phyloP scores from a whole-genome alignment of 2,797 vertebrate genomes.

The Micromesistius poutassou region DNA sequence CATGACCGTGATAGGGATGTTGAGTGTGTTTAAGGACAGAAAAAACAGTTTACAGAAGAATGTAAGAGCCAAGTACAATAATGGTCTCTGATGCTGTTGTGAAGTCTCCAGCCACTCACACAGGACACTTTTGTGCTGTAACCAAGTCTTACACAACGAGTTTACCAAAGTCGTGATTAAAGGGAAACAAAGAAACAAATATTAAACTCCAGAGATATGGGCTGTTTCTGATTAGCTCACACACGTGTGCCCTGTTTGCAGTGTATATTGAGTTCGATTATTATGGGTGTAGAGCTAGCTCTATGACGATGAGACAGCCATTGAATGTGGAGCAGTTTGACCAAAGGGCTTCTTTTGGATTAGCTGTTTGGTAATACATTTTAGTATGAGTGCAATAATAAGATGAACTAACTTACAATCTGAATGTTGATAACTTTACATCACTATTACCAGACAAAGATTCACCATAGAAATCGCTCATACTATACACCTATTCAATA shows the following conservation, averaged over 20 bases:
- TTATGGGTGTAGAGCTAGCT: background rate
- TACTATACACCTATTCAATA: background rate
- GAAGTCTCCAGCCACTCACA: background rate
- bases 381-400: background rate
- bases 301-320: background rate
- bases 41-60: background rate
- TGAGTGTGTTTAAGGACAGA: background rate
- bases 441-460: background rate
- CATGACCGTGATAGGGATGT: background rate
- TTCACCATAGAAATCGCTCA: background rate
- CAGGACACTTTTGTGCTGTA: background rate
- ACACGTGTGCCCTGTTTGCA: background rate
- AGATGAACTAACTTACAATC: background rate
- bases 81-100: background rate
- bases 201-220: background rate
- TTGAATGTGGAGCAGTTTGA: background rate
- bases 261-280: background rate
- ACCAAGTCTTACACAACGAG: background rate
- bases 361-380: background rate
- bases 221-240: background rate
- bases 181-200: background rate
- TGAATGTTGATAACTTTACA: background rate
- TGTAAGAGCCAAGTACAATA: background rate
- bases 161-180: background rate
- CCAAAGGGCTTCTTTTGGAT: background rate